Percentiles rank a stretch among this genome's conserved stretches.
Conservation (phyloP, 2,888 invertebrate species). For the Xestia ashworthii region DNA sequence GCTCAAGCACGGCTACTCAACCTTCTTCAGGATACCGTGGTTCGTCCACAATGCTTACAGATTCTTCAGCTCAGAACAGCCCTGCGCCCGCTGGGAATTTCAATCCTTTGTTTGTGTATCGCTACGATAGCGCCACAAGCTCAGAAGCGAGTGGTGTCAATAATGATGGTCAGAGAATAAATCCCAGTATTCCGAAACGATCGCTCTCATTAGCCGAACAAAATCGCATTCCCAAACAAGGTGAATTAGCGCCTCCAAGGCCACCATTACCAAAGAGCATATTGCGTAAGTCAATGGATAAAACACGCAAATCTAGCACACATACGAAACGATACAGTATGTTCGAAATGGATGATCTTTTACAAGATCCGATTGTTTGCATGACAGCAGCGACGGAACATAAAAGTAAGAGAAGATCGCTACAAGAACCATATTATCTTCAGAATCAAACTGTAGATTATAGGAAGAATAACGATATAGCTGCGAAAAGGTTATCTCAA, state of each 20-base stretch:
- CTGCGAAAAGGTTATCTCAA: conserved; percentile 88
- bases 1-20: conserved; percentile 94
- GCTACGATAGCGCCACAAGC: conserved; percentile 94
- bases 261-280: conserved; percentile 94
- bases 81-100: conserved; percentile 91
- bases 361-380: conserved; percentile 87
- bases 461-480: conserved; percentile 89
- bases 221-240: conserved; percentile 83
- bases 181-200: conserved; percentile 92
- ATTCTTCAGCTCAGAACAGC: conserved; percentile 93
- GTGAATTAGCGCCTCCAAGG: conserved; percentile 92
- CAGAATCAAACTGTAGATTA: conserved; percentile 88
- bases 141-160: conserved; percentile 93
- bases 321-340: conserved; percentile 94
- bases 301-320: conserved; percentile 87
- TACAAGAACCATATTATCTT: conserved; percentile 93
- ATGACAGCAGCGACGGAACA: conserved; percentile 87
- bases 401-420: conserved; percentile 93
- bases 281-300: conserved; percentile 92
- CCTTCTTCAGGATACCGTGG: conserved; percentile 97
- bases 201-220: conserved; percentile 92
- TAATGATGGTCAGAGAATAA: conserved; percentile 85
- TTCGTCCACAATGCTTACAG: conserved; percentile 95
- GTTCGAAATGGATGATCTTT: conserved; percentile 93
- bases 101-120: conserved; percentile 95